Conservation (phyloP, 1,140 invertebrate species). For the Cydia amplana region DNA sequence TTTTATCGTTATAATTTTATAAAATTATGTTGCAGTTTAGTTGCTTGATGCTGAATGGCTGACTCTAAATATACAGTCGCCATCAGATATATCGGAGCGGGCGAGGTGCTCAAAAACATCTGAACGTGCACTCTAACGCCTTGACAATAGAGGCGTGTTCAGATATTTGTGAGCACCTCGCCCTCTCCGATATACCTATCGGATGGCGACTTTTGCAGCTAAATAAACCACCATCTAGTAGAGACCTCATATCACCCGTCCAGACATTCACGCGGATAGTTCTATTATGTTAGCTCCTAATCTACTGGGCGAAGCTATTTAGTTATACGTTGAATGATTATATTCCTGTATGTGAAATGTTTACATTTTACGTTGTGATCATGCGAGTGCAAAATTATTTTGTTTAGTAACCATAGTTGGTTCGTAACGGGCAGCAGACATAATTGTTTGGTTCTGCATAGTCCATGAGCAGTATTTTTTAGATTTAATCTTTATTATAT, state of each 20-base stretch:
- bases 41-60: too few species aligned
- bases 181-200: too few species aligned
- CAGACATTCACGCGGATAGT: slow-evolving; percentile 2
- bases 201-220: too few species aligned
- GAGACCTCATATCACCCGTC: slow-evolving; percentile 12
- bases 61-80: too few species aligned
- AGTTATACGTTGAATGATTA: slow-evolving; percentile 45
- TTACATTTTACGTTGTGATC: slow-evolving; percentile 78
- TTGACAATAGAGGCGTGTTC: too few species aligned
- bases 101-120: too few species aligned
- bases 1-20: too few species aligned
- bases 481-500: slow-evolving; percentile 75
- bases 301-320: slow-evolving; percentile 33
- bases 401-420: slow-evolving; percentile 64
- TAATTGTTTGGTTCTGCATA: slow-evolving; percentile 71
- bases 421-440: slow-evolving; percentile 67
- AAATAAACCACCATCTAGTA: not conserved
- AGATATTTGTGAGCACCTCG: too few species aligned
- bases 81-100: too few species aligned
- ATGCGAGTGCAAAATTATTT: slow-evolving; percentile 77
- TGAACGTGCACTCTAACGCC: too few species aligned
- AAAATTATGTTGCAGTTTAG: too few species aligned
- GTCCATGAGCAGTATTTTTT: slow-evolving; percentile 79
- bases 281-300: not conserved
- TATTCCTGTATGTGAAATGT: slow-evolving; percentile 78